Evolutionary conservation across 2,113 vertebrate species (phyloP).

Genomic region (Pygoscelis adeliae): DNA sequence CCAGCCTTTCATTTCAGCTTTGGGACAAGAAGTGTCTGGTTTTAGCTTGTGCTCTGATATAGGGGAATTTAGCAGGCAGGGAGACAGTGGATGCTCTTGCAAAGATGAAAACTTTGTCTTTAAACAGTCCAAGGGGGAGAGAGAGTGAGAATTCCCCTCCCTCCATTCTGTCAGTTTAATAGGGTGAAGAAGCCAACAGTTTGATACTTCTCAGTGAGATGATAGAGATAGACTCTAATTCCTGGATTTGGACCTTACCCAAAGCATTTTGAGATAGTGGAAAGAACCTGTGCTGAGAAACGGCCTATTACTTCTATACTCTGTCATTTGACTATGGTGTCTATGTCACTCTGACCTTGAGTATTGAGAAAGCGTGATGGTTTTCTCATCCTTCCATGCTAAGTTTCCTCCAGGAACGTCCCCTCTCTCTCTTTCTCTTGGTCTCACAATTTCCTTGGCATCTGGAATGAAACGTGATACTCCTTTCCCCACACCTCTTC

Average conservation of each 20-base stretch:
- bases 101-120: not conserved
- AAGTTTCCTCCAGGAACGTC: not conserved
- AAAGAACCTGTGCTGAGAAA: not conserved
- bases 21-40: constrained; percentile 11
- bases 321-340: not conserved
- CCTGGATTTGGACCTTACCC: not conserved
- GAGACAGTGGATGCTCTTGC: not conserved
- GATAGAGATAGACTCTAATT: not conserved
- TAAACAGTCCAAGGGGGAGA: not conserved
- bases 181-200: not conserved
- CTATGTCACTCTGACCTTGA: not conserved
- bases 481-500: not conserved
- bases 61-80: constrained; percentile 5
- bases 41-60: not conserved
- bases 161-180: not conserved
- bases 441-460: not conserved
- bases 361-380: not conserved
- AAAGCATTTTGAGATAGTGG: not conserved
- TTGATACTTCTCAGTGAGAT: not conserved
- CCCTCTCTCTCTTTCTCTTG: not conserved
- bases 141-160: not conserved
- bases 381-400: not conserved
- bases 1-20: constrained; percentile 4
- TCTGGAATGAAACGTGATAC: not conserved
- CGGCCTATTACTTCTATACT: not conserved